These are phyloP conservation scores for Odontomyia ornata DNA, from an alignment of 2,888 invertebrate species.

Conservation along the genomic window DNA sequence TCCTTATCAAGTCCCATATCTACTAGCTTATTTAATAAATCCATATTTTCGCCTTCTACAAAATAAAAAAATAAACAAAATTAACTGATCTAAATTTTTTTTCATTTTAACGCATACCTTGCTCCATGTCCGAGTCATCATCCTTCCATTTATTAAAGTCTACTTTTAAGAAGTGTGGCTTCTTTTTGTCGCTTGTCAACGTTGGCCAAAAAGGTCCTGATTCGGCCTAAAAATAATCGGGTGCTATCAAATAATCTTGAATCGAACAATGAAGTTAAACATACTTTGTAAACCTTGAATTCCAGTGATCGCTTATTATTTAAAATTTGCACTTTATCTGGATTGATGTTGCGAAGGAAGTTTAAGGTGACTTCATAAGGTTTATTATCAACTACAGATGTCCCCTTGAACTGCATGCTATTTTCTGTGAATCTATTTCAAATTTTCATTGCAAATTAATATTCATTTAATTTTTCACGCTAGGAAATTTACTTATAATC, in stretches of 20 bases:
- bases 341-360: slow-evolving; percentile 82
- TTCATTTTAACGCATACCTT: slow-evolving; percentile 61
- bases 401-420: slow-evolving; percentile 83
- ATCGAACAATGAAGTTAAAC: background rate
- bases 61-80: slow-evolving; percentile 9
- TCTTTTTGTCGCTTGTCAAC: slow-evolving; percentile 85
- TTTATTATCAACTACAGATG: slow-evolving; percentile 84
- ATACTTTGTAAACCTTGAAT: slow-evolving; percentile 74
- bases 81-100: background rate
- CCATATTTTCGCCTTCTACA: slow-evolving; percentile 51
- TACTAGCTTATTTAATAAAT: slow-evolving; percentile 53
- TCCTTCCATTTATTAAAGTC: slow-evolving; percentile 99
- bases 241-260: slow-evolving; percentile 10
- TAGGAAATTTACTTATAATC: slow-evolving; percentile 74
- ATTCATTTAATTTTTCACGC: background rate
- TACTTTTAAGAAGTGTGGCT: slow-evolving; percentile 95
- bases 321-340: slow-evolving; percentile 78
- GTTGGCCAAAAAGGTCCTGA: slow-evolving; percentile 87
- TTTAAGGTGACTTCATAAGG: slow-evolving; percentile 88
- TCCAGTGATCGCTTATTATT: slow-evolving; percentile 80
- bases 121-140: slow-evolving; percentile 92
- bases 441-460: background rate
- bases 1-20: slow-evolving; percentile 64
- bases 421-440: slow-evolving; percentile 72
- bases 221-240: slow-evolving; percentile 63